Conservation (phyloP, 2,113 vertebrate species). For the Cebidichthys violaceus region DNA sequence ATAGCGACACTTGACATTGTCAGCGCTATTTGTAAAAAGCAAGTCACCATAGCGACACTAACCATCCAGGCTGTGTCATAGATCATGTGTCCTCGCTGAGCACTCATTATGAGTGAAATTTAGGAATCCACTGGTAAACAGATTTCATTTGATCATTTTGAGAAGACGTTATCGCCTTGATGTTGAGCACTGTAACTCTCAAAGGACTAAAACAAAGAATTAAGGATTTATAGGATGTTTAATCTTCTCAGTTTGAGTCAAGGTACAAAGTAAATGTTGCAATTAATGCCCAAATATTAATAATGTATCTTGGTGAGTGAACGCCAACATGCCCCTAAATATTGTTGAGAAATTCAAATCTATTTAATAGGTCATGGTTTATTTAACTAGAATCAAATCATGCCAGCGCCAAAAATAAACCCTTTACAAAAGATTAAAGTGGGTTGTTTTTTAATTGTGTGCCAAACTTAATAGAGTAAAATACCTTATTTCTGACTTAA, state of each 20-base stretch:
- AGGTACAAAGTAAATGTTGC: not conserved
- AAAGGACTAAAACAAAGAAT: not conserved
- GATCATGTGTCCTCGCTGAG: conserved; percentile 67
- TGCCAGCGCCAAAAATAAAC: not conserved
- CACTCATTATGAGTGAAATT: conserved; percentile 54
- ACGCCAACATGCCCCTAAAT: not conserved
- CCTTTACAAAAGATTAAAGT: not conserved
- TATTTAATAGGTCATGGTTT: not conserved
- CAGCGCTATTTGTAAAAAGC: conserved; percentile 76
- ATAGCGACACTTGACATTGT: conserved; percentile 82
- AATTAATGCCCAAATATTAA: not conserved
- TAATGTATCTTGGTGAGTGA: not conserved
- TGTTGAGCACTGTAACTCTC: not conserved
- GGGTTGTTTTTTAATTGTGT: not conserved
- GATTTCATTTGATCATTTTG: conserved; percentile 20
- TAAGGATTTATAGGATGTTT: not conserved
- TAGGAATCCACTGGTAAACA: conserved; percentile 58
- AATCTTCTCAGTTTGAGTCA: not conserved
- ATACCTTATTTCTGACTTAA: not conserved
- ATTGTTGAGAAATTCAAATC: not conserved
- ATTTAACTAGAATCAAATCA: not conserved
- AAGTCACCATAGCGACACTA: conserved; percentile 79
- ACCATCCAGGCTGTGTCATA: conserved; percentile 73
- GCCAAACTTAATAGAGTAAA: not conserved
- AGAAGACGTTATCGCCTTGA: not conserved